Evolutionary conservation across 2,888 invertebrate genomes (phyloP), one percentile per base, ranked within the genome.

Genomic region (Marasmarcha lunaedactyla): DNA sequence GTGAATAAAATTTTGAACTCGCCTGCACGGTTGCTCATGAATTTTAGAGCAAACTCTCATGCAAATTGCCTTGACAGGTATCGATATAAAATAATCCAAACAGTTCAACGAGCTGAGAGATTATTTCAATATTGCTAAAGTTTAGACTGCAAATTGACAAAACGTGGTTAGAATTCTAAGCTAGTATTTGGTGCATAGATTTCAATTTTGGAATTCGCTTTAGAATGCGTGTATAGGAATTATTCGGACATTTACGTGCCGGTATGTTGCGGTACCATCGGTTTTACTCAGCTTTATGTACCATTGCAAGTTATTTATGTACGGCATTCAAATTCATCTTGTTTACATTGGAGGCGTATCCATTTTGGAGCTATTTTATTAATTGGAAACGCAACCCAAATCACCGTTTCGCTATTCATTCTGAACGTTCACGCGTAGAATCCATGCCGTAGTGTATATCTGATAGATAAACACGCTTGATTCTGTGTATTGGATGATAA

Each of bases 401-500:
- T 40, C 34, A 38, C 30, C 14, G n/a, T 10, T 27, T 52, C 51
- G 52, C 55, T 51, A 47, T 42, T 52, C 49, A 20, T 20, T 30
- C 3, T 30, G 30, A 30, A 30, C 11, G 30, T 30, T 11, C 4
- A 11, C 30, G 30, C n/a, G n/a, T 30, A 20, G 20, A 5, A n/a
- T n/a, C n/a, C n/a, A 20, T 20, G 20, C 20, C 20, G 20, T 20
- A 20, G 30, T 30, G 30, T 30, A 11, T 30, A 20, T 30, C 2
- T 55, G 54, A 64, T 57, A 55, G 54, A 55, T 52, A 54, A 60
- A 64, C 59, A 59, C 50, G 50, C 48, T 52, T 48, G 50, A 51
- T 60, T 66, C 63, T 65, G 57, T 59, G 56, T 55, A 49, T 56
- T 57, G 55, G 49, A 47, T 56, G 54, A 64, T 65, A 68, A 68